A percentile compares a stretch with the other conserved stretches of the same genome.
phyloP scores from a whole-genome alignment of 1,140 invertebrate species.

The Saxidomus purpurata region DNA sequence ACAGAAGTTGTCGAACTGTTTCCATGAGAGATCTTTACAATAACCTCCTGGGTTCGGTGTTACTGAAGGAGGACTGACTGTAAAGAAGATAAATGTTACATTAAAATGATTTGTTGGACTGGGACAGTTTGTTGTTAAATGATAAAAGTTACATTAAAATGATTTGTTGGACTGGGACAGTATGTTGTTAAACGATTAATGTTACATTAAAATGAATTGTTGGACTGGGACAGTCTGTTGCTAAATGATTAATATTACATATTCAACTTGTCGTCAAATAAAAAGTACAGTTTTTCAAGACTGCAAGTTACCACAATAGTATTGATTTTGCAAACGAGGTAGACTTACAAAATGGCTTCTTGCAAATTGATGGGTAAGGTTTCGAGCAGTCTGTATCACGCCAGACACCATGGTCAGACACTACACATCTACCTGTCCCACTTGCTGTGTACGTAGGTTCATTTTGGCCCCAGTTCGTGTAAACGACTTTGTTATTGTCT shows the following conservation, averaged over 20 bases:
- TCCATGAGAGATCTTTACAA: conserved; percentile 43
- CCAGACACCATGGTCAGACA: conserved; percentile 54
- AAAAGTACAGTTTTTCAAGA: no score
- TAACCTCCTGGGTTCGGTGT: conserved; percentile 22
- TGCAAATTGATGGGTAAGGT: conserved; percentile 35
- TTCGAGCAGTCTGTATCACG: conserved; percentile 29
- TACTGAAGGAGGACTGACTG: not conserved
- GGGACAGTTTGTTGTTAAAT: not conserved
- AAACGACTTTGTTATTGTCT: conserved; percentile 69
- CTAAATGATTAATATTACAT: no score
- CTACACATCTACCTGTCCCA: conserved; percentile 68
- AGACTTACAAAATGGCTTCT: conserved; percentile 42
- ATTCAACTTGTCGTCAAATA: no score
- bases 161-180: not conserved
- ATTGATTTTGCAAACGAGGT: no score
- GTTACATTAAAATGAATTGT: no score
- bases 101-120: not conserved
- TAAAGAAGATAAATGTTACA: no score
- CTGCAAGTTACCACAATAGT: no score
- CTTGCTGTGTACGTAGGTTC: conserved; percentile 71
- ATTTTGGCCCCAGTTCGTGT: conserved; percentile 75
- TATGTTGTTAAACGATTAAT: not conserved
- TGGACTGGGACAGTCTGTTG: no score
- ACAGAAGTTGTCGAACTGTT: conserved; percentile 43
- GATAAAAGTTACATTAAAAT: not conserved